Evolutionary conservation across 2,113 vertebrate genomes (phyloP).

Genomic region (Ammospiza caudacuta): DNA sequence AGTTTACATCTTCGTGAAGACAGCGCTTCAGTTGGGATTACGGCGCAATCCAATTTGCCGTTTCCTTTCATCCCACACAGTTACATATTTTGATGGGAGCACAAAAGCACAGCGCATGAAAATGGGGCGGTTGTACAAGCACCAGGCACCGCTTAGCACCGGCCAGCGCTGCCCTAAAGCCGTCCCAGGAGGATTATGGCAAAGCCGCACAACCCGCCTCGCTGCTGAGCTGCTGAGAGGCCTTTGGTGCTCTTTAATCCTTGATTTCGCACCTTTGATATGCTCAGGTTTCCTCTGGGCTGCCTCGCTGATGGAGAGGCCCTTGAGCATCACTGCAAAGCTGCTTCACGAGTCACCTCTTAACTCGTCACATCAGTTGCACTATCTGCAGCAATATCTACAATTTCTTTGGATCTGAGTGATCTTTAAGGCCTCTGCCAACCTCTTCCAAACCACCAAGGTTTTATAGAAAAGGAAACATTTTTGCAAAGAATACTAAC

Average conservation of each 20-base stretch:
- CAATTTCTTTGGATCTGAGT: not conserved
- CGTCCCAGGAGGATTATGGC: not conserved
- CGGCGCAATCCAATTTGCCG: not conserved
- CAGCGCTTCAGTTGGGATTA: not conserved
- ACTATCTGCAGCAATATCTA: accelerated
- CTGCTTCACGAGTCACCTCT: accelerated
- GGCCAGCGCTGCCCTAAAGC: not conserved
- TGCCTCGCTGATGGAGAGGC: not conserved
- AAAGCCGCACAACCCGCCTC: not conserved
- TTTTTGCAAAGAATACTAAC: not conserved
- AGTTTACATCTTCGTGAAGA: not conserved
- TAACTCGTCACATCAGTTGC: accelerated
- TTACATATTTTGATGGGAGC: not conserved
- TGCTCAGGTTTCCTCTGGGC: not conserved
- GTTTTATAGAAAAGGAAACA: not conserved
- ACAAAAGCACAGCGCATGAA: not conserved
- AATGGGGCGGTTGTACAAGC: not conserved
- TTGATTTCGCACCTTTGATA: not conserved
- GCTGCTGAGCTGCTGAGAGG: no score
- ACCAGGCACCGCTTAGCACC: not conserved
- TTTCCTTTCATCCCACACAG: not conserved
- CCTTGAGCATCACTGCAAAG: not conserved
- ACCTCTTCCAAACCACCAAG: not conserved
- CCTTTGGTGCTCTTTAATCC: not conserved
- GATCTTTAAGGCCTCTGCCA: not conserved